Conservation (phyloP, 2,113 vertebrate genomes). For the Labeo rohita region DNA sequence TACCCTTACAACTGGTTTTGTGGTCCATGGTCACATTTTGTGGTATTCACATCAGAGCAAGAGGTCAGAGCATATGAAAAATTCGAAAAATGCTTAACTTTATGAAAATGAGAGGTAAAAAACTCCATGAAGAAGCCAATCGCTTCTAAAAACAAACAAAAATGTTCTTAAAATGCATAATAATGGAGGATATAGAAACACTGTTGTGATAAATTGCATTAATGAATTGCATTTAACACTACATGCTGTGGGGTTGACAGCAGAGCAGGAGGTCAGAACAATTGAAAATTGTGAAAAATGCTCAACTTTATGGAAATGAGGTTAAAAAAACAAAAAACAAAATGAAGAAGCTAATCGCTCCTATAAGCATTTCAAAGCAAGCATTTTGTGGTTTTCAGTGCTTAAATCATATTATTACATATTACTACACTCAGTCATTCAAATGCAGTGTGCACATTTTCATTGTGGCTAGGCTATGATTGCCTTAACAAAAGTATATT, state of each 20-base stretch:
- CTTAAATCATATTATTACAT: constrained; percentile 7
- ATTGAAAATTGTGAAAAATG: background rate
- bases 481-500: constrained; percentile 10
- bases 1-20: too few relatives aligned
- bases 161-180: background rate
- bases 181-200: too few relatives aligned
- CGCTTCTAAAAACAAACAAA: background rate
- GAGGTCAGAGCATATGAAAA: background rate
- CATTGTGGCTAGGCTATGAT: background rate
- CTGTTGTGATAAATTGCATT: too few relatives aligned
- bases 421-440: background rate
- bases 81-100: background rate
- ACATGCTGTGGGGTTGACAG: background rate
- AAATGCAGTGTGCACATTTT: background rate
- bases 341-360: background rate
- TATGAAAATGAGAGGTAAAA: background rate
- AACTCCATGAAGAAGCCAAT: too few relatives aligned
- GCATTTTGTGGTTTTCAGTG: background rate
- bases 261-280: background rate
- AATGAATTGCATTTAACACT: background rate
- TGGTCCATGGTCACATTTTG: background rate
- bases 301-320: background rate
- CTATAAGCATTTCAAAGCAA: too few relatives aligned
- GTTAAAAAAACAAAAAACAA: background rate
- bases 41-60: background rate